Evolutionary conservation across 2,888 invertebrate genomes (phyloP).

Genomic region (Graphium colonna): DNA sequence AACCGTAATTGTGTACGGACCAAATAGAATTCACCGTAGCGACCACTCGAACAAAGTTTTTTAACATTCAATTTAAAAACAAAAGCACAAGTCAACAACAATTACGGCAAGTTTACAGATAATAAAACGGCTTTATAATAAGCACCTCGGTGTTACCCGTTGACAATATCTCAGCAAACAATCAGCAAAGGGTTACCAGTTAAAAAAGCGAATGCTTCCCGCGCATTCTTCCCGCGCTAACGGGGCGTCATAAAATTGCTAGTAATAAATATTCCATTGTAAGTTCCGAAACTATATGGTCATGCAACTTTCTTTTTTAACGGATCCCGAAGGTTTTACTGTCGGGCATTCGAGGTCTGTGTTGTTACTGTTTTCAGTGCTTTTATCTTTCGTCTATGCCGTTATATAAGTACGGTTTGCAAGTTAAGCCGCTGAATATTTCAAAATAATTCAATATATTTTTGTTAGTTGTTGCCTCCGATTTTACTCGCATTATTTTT

Average conservation of each 20-base stretch:
- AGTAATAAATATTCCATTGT: constrained; percentile 35
- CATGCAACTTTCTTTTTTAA: constrained; percentile 23
- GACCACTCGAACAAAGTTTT: too few relatives aligned
- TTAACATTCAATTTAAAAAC: too few relatives aligned
- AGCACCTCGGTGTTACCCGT: not conserved
- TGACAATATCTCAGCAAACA: not conserved
- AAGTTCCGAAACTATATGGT: constrained; percentile 33
- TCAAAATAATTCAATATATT: too few relatives aligned
- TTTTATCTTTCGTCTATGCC: not conserved
- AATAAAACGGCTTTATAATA: not conserved
- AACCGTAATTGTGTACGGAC: too few relatives aligned
- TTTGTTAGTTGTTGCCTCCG: too few relatives aligned
- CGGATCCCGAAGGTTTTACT: constrained; percentile 5
- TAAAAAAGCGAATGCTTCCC: constrained; percentile 19
- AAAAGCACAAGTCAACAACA: not conserved
- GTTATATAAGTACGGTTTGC: too few relatives aligned
- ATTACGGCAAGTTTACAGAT: not conserved
- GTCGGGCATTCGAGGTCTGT: constrained; percentile 1
- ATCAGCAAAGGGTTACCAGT: constrained; percentile 38
- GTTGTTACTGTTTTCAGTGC: not conserved
- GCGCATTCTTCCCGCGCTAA: constrained; percentile 32
- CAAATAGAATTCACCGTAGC: too few relatives aligned
- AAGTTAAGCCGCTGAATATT: too few relatives aligned
- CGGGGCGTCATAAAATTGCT: constrained; percentile 34
- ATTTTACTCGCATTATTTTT: too few relatives aligned